Base-by-base conservation (phyloP, 2,113 vertebrate species). In the Pelobates fuscus region DNA sequence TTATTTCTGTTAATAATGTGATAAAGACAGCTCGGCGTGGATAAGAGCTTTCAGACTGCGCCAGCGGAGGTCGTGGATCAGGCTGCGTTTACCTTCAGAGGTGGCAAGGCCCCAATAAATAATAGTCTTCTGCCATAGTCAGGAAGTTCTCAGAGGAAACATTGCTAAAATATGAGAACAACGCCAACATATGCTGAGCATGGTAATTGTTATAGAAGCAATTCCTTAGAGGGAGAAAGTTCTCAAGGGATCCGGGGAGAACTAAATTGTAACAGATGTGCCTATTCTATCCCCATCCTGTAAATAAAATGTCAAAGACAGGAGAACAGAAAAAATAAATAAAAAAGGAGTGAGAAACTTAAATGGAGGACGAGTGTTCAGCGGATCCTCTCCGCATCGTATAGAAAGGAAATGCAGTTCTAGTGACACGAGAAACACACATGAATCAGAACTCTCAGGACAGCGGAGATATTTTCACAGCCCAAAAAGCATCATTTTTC, bases 251-350 rank as follows among this genome's bases (percentile, higher is more conserved):
- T 61, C 3, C 62, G 14, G 17, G 64, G 72, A 1, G 2, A 67
- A 81, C 71, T 77, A 80, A 85, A 68, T 83, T 78, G 69, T 81
- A 87, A 84, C 83, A 89, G 88, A 87, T 87, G 84, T 82, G 79
- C 77, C 80, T 68, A 80, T 30, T 29, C 26, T 17, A 52, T 61
- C 41, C 55, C 17, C 27, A 23, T 30, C 30, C 6, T 61, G 11
- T 21, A 75, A 27, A 67, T 46, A 49, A 74, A 41, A 54, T 2
- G 21, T 20, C 26, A 52, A 32, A 37, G 11, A n/a, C n/a, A 59
- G 12, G 21, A n/a, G 24, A 58, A 68, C 24, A 32, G 55, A 5
- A 32, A n/a, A 25, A 41, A 70, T 24, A 57, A 32, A 57, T 61
- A 61, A 21, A 14, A 14, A 14, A 17, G 14, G 17, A 17, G 17